phyloP scores from a whole-genome alignment of 2,797 vertebrate genomes.

The Anableps anableps region DNA sequence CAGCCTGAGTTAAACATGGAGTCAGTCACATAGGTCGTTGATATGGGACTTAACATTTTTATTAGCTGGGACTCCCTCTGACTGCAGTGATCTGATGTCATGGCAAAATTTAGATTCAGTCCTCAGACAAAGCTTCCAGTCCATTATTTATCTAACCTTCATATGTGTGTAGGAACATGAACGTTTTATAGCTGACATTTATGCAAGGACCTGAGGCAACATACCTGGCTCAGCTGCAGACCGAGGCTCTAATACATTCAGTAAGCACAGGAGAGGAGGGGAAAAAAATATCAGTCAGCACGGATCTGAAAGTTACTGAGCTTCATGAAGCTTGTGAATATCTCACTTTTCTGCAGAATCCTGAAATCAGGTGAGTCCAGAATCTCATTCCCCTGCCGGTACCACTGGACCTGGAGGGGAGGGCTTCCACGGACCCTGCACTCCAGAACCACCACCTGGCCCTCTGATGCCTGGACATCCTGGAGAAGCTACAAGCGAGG shows the following conservation, averaged over 20 bases:
- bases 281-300: slow-evolving; percentile 9
- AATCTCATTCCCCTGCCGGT: slow-evolving; percentile 91
- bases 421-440: slow-evolving; percentile 89
- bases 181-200: slow-evolving; percentile 14
- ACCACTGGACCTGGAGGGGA: slow-evolving; percentile 90
- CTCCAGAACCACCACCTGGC: slow-evolving; percentile 95
- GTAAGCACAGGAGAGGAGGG: slow-evolving; percentile 19
- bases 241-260: slow-evolving; percentile 87
- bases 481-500: slow-evolving; percentile 85
- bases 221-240: slow-evolving; percentile 94
- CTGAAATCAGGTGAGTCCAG: slow-evolving; percentile 96
- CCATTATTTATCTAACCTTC: slow-evolving; percentile 22
- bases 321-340: neutral
- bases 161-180: slow-evolving; percentile 9
- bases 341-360: slow-evolving; percentile 97
- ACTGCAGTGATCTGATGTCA: slow-evolving; percentile 26
- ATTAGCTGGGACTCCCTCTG: slow-evolving; percentile 31
- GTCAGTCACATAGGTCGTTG: slow-evolving; percentile 43
- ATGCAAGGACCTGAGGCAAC: slow-evolving; percentile 28
- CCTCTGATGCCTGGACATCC: slow-evolving; percentile 88
- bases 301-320: neutral
- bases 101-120: slow-evolving; percentile 12
- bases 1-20: slow-evolving; percentile 41
- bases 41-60: neutral
- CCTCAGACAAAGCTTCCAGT: slow-evolving; percentile 32